Percentiles rank a stretch among this genome's conserved stretches.
Conservation (phyloP, 2,888 invertebrate species). For the Carcina quercana region DNA sequence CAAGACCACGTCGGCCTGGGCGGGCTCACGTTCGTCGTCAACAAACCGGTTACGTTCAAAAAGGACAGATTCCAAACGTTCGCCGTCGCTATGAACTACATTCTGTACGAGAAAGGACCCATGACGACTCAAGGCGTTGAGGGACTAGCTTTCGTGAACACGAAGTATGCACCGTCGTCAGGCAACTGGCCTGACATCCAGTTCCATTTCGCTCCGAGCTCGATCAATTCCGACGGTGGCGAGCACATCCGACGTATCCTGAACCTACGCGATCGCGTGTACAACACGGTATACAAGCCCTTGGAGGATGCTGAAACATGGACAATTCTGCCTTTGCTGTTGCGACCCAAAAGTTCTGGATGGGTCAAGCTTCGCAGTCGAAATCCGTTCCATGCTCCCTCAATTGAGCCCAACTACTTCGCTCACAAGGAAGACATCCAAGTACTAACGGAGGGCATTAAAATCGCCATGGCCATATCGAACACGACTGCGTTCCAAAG, state of each 20-base stretch:
- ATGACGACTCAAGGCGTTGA: constrained; percentile 91
- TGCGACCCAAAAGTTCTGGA: constrained; percentile 92
- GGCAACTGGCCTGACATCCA: constrained; percentile 90
- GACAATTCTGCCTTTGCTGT: constrained; percentile 85
- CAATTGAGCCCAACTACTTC: constrained; percentile 95
- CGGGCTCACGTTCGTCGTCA: constrained; percentile 87
- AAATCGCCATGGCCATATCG: constrained; percentile 86
- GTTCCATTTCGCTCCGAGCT: constrained; percentile 90
- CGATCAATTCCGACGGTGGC: constrained; percentile 87
- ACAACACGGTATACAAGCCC: constrained; percentile 90
- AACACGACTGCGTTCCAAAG: constrained; percentile 86
- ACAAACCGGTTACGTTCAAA: constrained; percentile 86
- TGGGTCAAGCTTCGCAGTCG: constrained; percentile 87
- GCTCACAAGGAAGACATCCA: constrained; percentile 87
- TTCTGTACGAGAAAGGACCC: constrained; percentile 86
- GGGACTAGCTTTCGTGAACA: constrained; percentile 90
- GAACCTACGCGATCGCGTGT: constrained; percentile 85
- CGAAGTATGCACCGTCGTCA: constrained; percentile 86
- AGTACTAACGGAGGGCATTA: constrained; percentile 87
- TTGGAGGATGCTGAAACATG: constrained; percentile 86
- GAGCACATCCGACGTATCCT: constrained; percentile 85
- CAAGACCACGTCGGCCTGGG: constrained; percentile 93
- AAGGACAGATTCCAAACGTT: constrained; percentile 85
- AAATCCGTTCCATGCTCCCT: constrained; percentile 88
- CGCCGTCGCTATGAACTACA: constrained; percentile 86